Evolutionary conservation across 2,113 vertebrate species (phyloP), one percentile per base, ranked within the genome.

Genomic region (Podiceps cristatus): DNA sequence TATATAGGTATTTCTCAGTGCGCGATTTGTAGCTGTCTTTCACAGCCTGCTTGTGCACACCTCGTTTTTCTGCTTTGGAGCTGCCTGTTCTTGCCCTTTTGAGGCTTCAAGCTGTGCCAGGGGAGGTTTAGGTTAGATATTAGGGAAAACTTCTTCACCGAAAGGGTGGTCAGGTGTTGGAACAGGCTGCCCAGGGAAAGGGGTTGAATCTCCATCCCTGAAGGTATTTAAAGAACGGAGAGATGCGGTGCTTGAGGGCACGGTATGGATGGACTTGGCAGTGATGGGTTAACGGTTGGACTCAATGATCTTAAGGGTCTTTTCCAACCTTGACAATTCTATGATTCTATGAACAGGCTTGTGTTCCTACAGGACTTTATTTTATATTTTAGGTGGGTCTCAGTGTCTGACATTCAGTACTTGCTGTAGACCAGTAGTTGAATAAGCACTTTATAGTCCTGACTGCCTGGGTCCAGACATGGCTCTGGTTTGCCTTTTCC

Each of bases 1-100:
- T 6, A 5, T 4, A 5, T 3, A 23, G 2, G 28, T 28, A 7
- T 37, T 52, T 16, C 44, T 16, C 16, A 11, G 0, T 1, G 6
- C 9, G 13, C 37, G 20, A 1, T 20, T 58, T 47, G 64, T 56
- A 67, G 64, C 42, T 52, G 56, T 31, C 50, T 74, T 19, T 49
- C 31, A 5, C 50, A 55, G 27, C 50, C n/a, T 55, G 73, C 78
- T 75, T 75, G 62, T 56, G 49, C 52, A 71, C 45, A 10, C 19
- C 19, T 69, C 1, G 3, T 20, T n/a, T 42, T 66, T 58, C 63
- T 77, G 18, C 3, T 80, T 50, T 56, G 69, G 49, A 67, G 37
- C 69, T 79, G 90, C 22, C 37, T 82, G 42, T 72, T 18, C 64
- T 62, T 45, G 72, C 42, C 59, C 18, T 77, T 80, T 29, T 50